These are phyloP conservation scores for Neelides sp. DNA, from an alignment of 1,140 invertebrate genomes.

Conservation along the genomic window DNA sequence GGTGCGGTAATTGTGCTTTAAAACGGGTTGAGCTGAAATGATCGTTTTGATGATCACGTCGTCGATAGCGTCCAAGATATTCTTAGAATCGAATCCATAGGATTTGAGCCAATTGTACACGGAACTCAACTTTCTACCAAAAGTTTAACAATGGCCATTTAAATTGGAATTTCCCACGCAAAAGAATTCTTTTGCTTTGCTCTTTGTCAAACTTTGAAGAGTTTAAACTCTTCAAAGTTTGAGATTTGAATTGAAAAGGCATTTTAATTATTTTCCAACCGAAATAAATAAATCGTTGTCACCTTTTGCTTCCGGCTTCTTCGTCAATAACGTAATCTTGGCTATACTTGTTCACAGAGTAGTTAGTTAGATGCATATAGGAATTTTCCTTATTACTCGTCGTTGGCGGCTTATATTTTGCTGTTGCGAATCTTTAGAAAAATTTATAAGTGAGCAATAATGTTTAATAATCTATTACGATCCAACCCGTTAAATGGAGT, in stretches of 20 bases:
- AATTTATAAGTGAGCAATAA: too few species aligned
- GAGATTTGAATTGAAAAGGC: too few species aligned
- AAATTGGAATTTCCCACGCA: too few species aligned
- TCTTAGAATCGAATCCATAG: constrained; percentile 56
- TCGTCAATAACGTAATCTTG: constrained; percentile 60
- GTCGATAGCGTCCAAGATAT: constrained; percentile 68
- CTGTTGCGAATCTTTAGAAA: constrained; percentile 63
- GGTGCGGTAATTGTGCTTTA: constrained; percentile 75
- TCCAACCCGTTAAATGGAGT: constrained; percentile 33
- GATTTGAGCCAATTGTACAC: constrained; percentile 58
- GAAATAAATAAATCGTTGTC: constrained; percentile 14
- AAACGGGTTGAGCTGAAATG: constrained; percentile 64
- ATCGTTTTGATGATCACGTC: constrained; percentile 82
- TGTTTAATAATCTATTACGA: constrained; percentile 23
- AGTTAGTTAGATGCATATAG: constrained; percentile 96
- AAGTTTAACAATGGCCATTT: too few species aligned
- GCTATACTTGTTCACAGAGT: constrained; percentile 80
- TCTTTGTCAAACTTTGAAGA: too few species aligned
- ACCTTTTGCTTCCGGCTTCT: constrained; percentile 72
- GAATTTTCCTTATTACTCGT: constrained; percentile 66
- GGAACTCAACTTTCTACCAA: constrained; percentile 65
- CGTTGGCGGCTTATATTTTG: constrained; percentile 65
- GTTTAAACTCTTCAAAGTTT: too few species aligned
- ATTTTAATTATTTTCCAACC: too few species aligned
- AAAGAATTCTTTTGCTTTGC: too few species aligned